Conservation (phyloP, 2,113 vertebrate species). For the Neofelis nebulosa region DNA sequence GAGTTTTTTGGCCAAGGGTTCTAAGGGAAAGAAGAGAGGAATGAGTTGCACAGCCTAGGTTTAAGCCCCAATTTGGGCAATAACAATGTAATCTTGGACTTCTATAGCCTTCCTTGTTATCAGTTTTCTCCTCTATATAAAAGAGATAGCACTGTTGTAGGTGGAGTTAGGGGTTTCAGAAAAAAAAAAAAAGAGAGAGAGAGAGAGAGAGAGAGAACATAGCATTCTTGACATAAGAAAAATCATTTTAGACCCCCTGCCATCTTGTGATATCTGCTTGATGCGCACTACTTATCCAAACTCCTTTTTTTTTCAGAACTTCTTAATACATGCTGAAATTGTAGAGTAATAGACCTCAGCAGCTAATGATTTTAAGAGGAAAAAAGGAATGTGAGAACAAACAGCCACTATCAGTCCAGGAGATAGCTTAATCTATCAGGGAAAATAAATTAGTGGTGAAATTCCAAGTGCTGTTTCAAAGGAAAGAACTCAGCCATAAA, state of each 20-base stretch:
- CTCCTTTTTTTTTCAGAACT: not conserved
- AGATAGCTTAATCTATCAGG: not conserved
- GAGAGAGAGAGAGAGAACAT: not conserved
- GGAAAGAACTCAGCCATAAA: not conserved
- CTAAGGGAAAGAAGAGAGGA: not conserved
- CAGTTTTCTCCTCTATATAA: not conserved
- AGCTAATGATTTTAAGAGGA: not conserved
- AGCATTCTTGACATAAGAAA: not conserved
- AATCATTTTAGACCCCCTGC: not conserved
- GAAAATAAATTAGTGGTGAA: not conserved
- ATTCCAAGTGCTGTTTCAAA: not conserved
- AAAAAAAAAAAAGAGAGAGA: not conserved
- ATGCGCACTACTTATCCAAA: not conserved
- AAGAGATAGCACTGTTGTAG: not conserved
- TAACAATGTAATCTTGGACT: not conserved
- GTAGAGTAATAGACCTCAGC: not conserved
- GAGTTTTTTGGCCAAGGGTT: not conserved
- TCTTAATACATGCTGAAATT: not conserved
- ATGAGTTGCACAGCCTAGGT: not conserved
- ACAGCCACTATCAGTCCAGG: not conserved
- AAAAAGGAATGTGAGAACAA: not conserved
- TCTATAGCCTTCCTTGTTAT: not conserved
- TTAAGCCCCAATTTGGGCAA: not conserved
- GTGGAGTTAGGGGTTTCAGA: not conserved
- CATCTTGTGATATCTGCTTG: not conserved